Evolutionary conservation across 2,888 invertebrate genomes (phyloP).

Genomic region (Lacanobia wlatinum): DNA sequence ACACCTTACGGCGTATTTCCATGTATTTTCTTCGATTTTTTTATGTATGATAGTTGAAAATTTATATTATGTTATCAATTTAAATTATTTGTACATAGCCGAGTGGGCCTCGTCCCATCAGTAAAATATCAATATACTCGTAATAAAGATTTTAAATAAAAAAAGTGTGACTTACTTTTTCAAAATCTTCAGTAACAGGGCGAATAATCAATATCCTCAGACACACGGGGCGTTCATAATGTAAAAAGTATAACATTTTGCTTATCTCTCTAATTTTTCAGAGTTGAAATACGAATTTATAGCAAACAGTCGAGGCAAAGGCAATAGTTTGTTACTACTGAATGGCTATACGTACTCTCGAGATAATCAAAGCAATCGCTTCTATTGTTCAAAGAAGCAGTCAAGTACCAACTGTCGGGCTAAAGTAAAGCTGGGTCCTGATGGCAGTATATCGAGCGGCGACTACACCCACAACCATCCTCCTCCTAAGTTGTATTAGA

Average conservation of each 20-base stretch:
- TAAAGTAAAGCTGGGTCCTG: constrained; percentile 6
- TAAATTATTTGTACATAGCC: too few relatives aligned
- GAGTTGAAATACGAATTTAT: constrained; percentile 45
- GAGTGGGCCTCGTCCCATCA: too few relatives aligned
- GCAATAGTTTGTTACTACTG: constrained; percentile 58
- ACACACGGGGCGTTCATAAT: background rate
- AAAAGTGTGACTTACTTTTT: too few relatives aligned
- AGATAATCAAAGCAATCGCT: constrained; percentile 18
- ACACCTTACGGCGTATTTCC: too few relatives aligned
- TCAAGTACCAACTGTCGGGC: constrained; percentile 23
- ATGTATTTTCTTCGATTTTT: too few relatives aligned
- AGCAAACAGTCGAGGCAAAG: constrained; percentile 36
- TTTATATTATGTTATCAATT: too few relatives aligned
- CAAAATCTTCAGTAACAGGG: too few relatives aligned
- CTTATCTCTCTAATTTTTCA: constrained; percentile 1
- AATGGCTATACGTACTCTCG: constrained; percentile 21
- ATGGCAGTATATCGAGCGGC: constrained; percentile 3
- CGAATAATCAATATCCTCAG: too few relatives aligned
- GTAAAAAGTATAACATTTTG: background rate
- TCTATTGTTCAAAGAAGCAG: constrained; percentile 4
- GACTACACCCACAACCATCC: constrained; percentile 8
- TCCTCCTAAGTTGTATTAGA: constrained; percentile 8
- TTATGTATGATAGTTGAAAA: too few relatives aligned
- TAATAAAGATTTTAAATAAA: too few relatives aligned
- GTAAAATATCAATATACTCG: too few relatives aligned